phyloP scores from a whole-genome alignment of 2,113 vertebrate species.

The Sinocyclocheilus rhinocerous region DNA sequence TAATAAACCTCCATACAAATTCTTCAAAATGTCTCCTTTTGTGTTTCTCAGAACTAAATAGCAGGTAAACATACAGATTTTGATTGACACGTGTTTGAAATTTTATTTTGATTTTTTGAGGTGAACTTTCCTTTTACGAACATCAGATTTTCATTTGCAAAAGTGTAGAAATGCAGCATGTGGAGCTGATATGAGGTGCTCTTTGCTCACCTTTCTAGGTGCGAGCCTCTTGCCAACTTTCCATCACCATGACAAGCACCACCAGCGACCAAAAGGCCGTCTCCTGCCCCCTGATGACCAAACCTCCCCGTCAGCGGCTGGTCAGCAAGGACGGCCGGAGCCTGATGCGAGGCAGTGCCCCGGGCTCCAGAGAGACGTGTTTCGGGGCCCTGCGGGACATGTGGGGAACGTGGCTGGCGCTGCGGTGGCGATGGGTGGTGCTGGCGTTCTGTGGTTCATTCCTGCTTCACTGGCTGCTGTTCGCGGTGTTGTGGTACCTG shows the following conservation, averaged over 20 bases:
- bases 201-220: constrained; percentile 27
- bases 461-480: no score
- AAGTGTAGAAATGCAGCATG: neutral
- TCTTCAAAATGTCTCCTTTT: no score
- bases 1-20: no score
- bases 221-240: constrained; percentile 18
- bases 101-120: neutral
- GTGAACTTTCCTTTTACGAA: neutral
- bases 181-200: neutral
- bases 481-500: no score
- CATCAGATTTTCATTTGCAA: neutral
- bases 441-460: no score
- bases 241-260: constrained; percentile 51
- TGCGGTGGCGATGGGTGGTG: no score
- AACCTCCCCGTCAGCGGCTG: constrained; percentile 77
- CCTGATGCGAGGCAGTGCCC: constrained; percentile 65
- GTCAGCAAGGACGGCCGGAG: constrained; percentile 91
- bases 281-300: constrained; percentile 80
- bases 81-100: neutral
- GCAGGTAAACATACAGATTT: neutral
- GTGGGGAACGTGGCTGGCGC: no score
- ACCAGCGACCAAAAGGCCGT: constrained; percentile 78
- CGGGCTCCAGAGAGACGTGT: constrained; percentile 67
- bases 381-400: constrained; percentile 84
- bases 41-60: no score